Percentiles rank a stretch among this genome's conserved stretches.
Conservation (phyloP, 1,140 invertebrate species). For the Pygmarrhopalites habei region DNA sequence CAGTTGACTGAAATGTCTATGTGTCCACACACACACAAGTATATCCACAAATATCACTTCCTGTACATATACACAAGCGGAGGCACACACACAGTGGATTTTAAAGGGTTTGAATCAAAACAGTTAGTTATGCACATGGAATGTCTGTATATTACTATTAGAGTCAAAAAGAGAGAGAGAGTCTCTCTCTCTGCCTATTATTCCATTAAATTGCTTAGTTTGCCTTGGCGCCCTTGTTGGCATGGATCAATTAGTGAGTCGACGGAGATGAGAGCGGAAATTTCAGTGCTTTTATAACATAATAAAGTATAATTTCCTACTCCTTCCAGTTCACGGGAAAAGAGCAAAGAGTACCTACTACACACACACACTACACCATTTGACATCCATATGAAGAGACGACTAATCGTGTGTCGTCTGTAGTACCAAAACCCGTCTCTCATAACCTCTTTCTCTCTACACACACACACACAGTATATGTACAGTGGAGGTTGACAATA, state of each 20-base stretch:
- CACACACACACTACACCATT: not conserved
- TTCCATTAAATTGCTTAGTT: slow-evolving; percentile 8
- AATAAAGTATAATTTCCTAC: not conserved
- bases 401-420: not conserved
- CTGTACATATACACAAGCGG: too few species aligned
- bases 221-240: slow-evolving; percentile 2
- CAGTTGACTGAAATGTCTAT: too few species aligned
- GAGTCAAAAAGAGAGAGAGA: too few species aligned
- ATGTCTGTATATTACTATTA: too few species aligned
- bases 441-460: not conserved
- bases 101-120: too few species aligned
- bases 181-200: too few species aligned
- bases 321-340: not conserved
- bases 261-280: not conserved
- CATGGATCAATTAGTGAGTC: slow-evolving; percentile 1
- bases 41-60: too few species aligned
- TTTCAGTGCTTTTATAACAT: not conserved
- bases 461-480: not conserved
- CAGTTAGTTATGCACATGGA: too few species aligned
- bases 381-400: not conserved
- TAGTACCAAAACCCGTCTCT: not conserved
- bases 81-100: too few species aligned
- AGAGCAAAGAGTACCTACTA: not conserved
- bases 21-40: too few species aligned
- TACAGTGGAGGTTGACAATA: not conserved